phyloP scores from a whole-genome alignment of 2,113 vertebrate species.

The Columba janthina region DNA sequence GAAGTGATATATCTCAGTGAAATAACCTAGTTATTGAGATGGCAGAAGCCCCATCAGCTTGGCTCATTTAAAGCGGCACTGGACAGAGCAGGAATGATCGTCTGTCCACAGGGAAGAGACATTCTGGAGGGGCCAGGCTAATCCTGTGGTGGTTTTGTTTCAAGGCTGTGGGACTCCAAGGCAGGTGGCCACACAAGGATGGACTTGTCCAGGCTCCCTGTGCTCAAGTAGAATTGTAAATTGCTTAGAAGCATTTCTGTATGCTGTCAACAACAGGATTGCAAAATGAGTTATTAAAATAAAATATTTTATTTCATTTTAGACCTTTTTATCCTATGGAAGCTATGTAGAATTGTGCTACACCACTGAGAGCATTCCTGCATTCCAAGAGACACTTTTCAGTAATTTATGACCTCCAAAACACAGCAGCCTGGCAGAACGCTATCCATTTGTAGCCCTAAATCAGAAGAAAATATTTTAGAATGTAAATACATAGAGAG shows the following conservation, averaged over 20 bases:
- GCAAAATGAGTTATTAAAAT: not conserved
- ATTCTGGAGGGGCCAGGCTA: not conserved
- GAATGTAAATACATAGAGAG: not conserved
- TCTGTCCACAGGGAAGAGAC: not conserved
- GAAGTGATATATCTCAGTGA: conserved; percentile 29
- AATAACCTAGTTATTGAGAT: conserved; percentile 37
- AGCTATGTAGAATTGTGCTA: not conserved
- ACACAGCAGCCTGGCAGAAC: not conserved
- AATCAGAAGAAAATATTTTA: not conserved
- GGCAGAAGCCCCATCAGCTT: not conserved
- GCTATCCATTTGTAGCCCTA: not conserved
- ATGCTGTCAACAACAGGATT: not conserved
- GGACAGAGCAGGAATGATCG: not conserved
- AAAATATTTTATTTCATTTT: not conserved
- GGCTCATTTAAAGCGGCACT: conserved; percentile 22
- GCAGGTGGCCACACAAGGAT: not conserved
- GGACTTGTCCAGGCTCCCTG: not conserved
- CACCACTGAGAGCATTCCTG: not conserved
- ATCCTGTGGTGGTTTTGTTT: not conserved
- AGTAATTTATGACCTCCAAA: not conserved
- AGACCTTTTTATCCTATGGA: not conserved
- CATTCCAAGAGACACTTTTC: not conserved
- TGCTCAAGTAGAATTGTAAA: not conserved
- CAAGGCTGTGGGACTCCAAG: not conserved
- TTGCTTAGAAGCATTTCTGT: not conserved